A percentile compares a stretch with the other conserved stretches of the same genome.
Conservation (phyloP, 2,888 invertebrate genomes). For the Zele albiditarsus region DNA sequence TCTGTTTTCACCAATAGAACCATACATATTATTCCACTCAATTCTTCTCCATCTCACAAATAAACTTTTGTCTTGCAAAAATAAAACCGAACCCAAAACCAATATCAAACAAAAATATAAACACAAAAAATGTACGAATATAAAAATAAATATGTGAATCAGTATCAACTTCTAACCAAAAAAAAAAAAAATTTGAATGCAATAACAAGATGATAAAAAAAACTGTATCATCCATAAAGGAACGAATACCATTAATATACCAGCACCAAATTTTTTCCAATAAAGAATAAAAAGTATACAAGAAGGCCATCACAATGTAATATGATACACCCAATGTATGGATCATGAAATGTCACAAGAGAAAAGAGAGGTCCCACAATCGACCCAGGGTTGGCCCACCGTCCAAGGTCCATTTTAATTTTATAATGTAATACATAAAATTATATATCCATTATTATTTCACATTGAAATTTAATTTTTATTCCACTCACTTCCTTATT, state of each 20-base stretch:
- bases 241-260: too few species aligned
- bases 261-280: not conserved
- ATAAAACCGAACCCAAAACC: too few species aligned
- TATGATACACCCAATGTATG: slow-evolving; percentile 56
- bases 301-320: slow-evolving; percentile 55
- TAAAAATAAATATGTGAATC: too few species aligned
- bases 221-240: too few species aligned
- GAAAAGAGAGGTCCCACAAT: slow-evolving; percentile 19
- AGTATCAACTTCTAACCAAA: too few species aligned
- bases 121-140: too few species aligned
- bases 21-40: too few species aligned
- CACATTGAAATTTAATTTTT: slow-evolving; percentile 33
- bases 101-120: too few species aligned
- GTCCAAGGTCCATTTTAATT: slow-evolving; percentile 41
- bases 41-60: too few species aligned
- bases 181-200: too few species aligned
- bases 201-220: too few species aligned
- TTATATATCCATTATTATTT: not conserved
- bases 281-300: not conserved
- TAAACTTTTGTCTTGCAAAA: too few species aligned
- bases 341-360: slow-evolving; percentile 57
- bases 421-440: slow-evolving; percentile 25
- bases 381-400: slow-evolving; percentile 44
- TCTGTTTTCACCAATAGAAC: not conserved
- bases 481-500: slow-evolving; percentile 88